These are phyloP conservation scores for Acrossocheilus wenchowensis DNA, from an alignment of 2,797 vertebrate genomes.

Conservation along the genomic window DNA sequence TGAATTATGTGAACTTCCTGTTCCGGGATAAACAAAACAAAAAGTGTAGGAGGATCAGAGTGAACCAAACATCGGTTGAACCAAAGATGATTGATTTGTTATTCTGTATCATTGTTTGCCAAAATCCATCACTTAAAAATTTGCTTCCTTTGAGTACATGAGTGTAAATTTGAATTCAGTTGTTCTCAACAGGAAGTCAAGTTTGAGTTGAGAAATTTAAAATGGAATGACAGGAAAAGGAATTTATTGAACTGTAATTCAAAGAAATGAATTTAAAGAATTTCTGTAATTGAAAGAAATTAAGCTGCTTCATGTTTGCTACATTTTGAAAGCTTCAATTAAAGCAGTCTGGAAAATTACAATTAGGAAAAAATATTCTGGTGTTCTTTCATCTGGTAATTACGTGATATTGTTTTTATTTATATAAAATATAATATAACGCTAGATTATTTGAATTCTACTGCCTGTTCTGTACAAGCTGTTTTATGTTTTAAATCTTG, in stretches of 20 bases:
- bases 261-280: background rate
- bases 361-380: background rate
- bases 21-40: background rate
- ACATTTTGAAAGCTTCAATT: background rate
- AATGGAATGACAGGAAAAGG: background rate
- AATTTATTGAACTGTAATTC: background rate
- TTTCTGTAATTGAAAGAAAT: background rate
- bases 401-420: background rate
- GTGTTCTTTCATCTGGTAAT: background rate
- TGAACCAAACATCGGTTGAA: background rate
- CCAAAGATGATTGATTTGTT: background rate
- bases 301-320: background rate
- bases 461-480: background rate
- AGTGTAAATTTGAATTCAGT: background rate
- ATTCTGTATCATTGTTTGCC: background rate
- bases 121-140: background rate
- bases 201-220: background rate
- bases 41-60: background rate
- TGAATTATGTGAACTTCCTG: constrained; percentile 11
- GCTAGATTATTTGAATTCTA: background rate
- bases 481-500: background rate
- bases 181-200: background rate
- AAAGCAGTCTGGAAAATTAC: background rate
- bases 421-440: background rate
- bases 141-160: background rate